Base-by-base conservation (phyloP, 1,140 invertebrate species). In the Harlomillsia oculata region DNA sequence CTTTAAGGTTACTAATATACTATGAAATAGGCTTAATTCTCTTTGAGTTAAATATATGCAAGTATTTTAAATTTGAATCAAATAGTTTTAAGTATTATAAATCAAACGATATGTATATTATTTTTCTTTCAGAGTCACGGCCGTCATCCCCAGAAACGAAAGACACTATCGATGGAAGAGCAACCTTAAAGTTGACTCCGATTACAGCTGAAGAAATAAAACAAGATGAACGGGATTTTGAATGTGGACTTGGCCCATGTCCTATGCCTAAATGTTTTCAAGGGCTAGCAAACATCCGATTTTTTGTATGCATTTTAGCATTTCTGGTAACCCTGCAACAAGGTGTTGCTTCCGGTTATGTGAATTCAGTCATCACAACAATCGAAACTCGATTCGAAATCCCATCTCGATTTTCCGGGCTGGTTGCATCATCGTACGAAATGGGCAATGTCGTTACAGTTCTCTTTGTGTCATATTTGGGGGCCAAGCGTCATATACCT, bases 401-500 rank as follows among this genome's bases (percentile, higher is more conserved):
- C 67, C 89, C 89, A 37, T 93, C 89, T 69, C 87, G 86, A 69
- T 82, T 91, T 48, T 91, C 89, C 29, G 91, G 91, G 25, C 78
- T 93, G 60, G 87, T 96, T 54, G 90, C 89, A 30, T 92, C 88
- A 63, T 90, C 89, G 54, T 94, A 94, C 71, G 92, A 96, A 78
- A 89, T 95, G 67, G 91, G 92, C 64, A 94, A 93, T 73, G 85
- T 95, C 50, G 85, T 92, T 64, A 92, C 92, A 6, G 90, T 95
- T 45, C 90, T 96, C 67, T 95, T 96, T 72, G 90, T 96, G 53
- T 91, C 87, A 67, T 96, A 95, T 72, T 80, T 95, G 65, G 91
- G 64, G 13, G 64, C 64, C 63, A 77, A 88, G 46, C 76, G 90
- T 54, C 89, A 94, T 70, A 46, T 59, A 25, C 44, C 57, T 11